Evolutionary conservation across 2,888 invertebrate species (phyloP), one percentile per base, ranked within the genome.

Genomic region (Cerceris ruficornis): DNA sequence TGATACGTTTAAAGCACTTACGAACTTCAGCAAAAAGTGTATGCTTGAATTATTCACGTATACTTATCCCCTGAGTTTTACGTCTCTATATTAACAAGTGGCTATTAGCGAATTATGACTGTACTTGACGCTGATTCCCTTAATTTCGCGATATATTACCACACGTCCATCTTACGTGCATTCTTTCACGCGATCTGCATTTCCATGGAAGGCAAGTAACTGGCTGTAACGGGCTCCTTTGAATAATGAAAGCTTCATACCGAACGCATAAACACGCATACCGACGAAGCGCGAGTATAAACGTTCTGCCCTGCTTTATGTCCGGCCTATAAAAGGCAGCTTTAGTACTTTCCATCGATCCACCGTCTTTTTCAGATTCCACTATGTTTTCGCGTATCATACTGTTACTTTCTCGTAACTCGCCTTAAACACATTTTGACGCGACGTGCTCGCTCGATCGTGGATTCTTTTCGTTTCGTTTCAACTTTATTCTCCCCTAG

Each of bases 241-340:
- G 75, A 80, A 80, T 84, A 84, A 84, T 69, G 77, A 80, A 84
- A 73, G 74, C 66, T 77, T 71, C 76, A 75, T 74, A 69, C 62
- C 72, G 65, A 84, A 84, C 80, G 82, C 80, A 79, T 84, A 84
- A 84, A 82, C 82, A 80, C 82, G 67, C 70, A 75, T 69, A 54
- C 76, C 50, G 65, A 15, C 73, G 69, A 71, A 78, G 76, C 76
- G 68, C 77, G 61, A 76, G 69, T 77, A 75, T 78, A 76, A 84
- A 77, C 80, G 80, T 77, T 77, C 70, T 66, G 73, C 75, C 75
- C 62, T 72, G 79, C 81, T 83, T 83, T 83, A 83, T 83, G 75
- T 66, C 59, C 46, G 72, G 64, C 49, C 75, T 73, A 80, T 77
- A 83, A 78, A 85, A 77, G 71, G 49, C 49, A 61, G 77, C 70